Base-by-base conservation (phyloP, 2,113 vertebrate species). In the Bombycilla garrulus region DNA sequence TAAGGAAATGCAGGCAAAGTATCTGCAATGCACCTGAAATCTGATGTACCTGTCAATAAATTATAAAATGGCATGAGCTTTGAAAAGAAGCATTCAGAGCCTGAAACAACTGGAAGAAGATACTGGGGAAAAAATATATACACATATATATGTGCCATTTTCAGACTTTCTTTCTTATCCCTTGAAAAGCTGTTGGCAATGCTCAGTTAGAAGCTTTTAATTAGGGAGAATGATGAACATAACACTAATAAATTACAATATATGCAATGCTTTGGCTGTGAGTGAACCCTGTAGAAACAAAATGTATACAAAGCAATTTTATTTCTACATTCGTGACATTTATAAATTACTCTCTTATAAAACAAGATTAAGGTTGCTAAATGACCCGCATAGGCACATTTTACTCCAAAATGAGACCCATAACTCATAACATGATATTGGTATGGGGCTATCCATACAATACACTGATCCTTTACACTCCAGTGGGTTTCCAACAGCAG, bases 281-380 rank as follows among this genome's bases (percentile, higher is more conserved):
- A 69, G 61, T 90, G 70, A 69, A 66, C 36, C 8, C 35, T 38
- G 7, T 42, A 71, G 66, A 97, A 96, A 87, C 60, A 81, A 92
- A 91, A 66, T 35, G 11, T 85, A 88, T 54, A 88, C 42, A 88
- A 84, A 86, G 51, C 86, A 95, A 97, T 96, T 95, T 87, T 31
- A 90, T 93, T 97, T 79, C 84, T 86, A 92, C 53, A 69, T 79
- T 61, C 5, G 24, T 81, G 93, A 95, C 94, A 94, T 95, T 96
- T 97, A 95, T 93, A 92, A 93, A 97, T 96, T 91, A 72, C 79
- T 90, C 76, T 87, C 44, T 82, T 78, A 62, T 42, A 90, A 97
- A 97, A 94, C 60, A 77, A 96, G 84, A 96, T 97, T 88, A 97
- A 71, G 85, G 94, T 83, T 95, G 69, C 50, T 96, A 96, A 96